Evolutionary conservation across 2,113 vertebrate species (phyloP), one percentile per base, ranked within the genome.

Genomic region (Rhinogobius similis): DNA sequence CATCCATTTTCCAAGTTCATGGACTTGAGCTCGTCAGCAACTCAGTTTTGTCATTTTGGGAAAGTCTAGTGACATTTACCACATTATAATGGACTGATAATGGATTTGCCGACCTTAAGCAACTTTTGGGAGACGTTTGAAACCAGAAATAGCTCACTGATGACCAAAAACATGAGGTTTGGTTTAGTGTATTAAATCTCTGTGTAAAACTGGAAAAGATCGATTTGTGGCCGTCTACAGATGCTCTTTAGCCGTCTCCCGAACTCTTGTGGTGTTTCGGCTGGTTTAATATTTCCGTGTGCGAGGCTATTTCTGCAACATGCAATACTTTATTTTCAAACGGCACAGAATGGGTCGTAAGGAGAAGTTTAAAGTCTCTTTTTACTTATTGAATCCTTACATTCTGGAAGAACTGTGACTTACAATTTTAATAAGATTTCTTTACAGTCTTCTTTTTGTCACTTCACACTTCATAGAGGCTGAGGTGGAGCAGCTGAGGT

Each of bases 241-340:
- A 39, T 11, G 20, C 36, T 62, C 10, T 41, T 62, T 12, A 38
- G 18, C 59, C 18, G 20, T 39, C 20, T 39, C 59, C 18, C 32
- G 32, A 58, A 36, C 10, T 41, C 32, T 62, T 23, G 61, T 39
- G 61, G 32, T 62, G 6, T 62, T 62, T 62, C 41, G 4, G 20
- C 61, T 39, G 29, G 61, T 62, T 62, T 62, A 39, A 23, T 39
- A 38, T 62, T 62, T 62, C 36, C 20, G n/a, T 41, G 61, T 39
- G 23, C 39, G 36, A 21, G n/a, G 18, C 36, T 62, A 13, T 41
- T 62, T 41, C 32, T 62, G 36, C 20, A 39, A 18, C 8, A 36
- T 20, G 16, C 61, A 41, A 23, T 36, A 62, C 61, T 62, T 62
- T 59, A 32, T 59, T 59, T 29, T 32, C 32, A 20, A 20, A 36